Evolutionary conservation across 2,888 invertebrate species (phyloP).

Genomic region (Heteromyza rotundicornis): DNA sequence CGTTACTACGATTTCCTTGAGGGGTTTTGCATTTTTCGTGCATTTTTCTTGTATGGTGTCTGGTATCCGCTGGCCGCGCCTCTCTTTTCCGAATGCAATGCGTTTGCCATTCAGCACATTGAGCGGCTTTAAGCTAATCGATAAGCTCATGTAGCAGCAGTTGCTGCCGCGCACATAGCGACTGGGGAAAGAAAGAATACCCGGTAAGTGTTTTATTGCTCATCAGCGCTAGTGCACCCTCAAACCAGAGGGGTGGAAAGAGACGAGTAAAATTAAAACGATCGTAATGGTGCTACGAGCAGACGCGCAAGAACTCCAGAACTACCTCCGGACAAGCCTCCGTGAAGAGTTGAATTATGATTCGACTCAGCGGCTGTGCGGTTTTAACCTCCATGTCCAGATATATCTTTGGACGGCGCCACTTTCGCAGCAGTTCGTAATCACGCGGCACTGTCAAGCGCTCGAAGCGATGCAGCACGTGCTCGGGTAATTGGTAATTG

Average conservation of each 20-base stretch:
- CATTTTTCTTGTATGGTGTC: conserved; percentile 47
- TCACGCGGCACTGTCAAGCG: conserved; percentile 38
- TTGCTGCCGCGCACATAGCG: conserved; percentile 52
- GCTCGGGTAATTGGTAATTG: conserved; percentile 38
- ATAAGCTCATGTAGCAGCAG: conserved; percentile 44
- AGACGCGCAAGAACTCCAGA: conserved; percentile 50
- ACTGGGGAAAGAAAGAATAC: conserved; percentile 52
- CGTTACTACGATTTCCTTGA: conserved; percentile 42
- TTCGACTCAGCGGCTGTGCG: conserved; percentile 42
- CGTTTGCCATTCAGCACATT: conserved; percentile 55
- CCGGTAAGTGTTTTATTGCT: conserved; percentile 35
- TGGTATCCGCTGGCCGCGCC: conserved; percentile 49
- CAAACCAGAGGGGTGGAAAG: conserved; percentile 52
- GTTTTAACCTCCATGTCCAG: conserved; percentile 45
- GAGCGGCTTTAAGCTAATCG: conserved; percentile 56
- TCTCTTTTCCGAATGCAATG: conserved; percentile 55
- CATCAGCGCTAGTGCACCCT: conserved; percentile 42
- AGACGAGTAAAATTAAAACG: conserved; percentile 46
- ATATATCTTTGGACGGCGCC: conserved; percentile 54
- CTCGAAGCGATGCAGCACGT: conserved; percentile 50
- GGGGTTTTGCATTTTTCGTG: conserved; percentile 41
- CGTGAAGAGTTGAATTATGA: conserved; percentile 51
- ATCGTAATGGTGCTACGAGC: conserved; percentile 30
- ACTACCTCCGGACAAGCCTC: conserved; percentile 58
- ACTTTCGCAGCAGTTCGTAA: conserved; percentile 39